Evolutionary conservation across 2,113 vertebrate species (phyloP).

Genomic region (Mesembrinibis cayennensis): DNA sequence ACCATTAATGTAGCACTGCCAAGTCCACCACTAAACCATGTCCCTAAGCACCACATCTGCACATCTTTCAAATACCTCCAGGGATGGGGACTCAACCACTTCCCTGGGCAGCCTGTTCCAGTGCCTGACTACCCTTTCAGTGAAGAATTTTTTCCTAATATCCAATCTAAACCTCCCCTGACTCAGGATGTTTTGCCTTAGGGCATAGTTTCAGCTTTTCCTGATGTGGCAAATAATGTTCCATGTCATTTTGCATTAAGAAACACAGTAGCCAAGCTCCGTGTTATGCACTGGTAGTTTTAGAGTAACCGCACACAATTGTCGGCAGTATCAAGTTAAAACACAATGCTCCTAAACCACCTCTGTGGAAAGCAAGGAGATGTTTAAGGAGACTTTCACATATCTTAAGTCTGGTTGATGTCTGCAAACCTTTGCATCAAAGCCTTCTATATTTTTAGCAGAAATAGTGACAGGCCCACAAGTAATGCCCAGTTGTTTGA

Average conservation of each 20-base stretch:
- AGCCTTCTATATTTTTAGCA: neutral
- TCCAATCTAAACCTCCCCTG: neutral
- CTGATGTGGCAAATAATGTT: constrained; percentile 51
- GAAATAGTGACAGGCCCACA: neutral
- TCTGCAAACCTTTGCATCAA: neutral
- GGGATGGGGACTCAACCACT: too few species aligned
- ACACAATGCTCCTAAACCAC: neutral
- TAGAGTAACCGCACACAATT: neutral
- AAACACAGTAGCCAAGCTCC: neutral
- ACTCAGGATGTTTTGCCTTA: constrained; percentile 42
- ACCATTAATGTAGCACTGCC: too few species aligned
- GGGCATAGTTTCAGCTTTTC: constrained; percentile 23
- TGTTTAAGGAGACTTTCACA: neutral
- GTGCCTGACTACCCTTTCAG: too few species aligned
- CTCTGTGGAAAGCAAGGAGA: neutral
- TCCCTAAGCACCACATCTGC: too few species aligned
- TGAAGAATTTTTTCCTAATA: too few species aligned
- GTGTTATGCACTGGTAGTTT: neutral
- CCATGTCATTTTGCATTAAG: constrained; percentile 18
- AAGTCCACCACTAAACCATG: too few species aligned
- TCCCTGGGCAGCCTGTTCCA: too few species aligned
- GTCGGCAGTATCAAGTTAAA: neutral
- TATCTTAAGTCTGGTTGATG: neutral
- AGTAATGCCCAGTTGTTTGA: neutral
- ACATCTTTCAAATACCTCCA: too few species aligned